These are phyloP conservation scores for Denticeps clupeoides DNA, from an alignment of 2,797 vertebrate species.

Conservation along the genomic window DNA sequence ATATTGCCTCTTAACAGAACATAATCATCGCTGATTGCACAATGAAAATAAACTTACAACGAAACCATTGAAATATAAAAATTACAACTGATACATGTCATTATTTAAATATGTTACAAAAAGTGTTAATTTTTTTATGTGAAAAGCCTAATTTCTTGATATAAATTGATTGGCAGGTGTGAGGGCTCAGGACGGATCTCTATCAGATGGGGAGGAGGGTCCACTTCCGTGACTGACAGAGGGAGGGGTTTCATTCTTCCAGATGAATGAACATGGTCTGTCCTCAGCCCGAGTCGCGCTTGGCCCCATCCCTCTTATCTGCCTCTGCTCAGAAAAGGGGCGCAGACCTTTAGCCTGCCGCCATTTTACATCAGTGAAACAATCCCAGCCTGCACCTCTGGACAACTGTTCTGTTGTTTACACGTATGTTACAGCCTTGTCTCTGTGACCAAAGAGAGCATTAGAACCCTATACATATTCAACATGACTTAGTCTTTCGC, in stretches of 20 bases:
- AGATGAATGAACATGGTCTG: conserved; percentile 35
- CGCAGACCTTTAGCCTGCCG: neutral
- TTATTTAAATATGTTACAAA: neutral
- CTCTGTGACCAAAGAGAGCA: neutral
- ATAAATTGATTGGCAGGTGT: conserved; percentile 16
- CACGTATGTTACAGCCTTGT: neutral
- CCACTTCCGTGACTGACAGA: conserved; percentile 21
- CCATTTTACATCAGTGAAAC: conserved; percentile 3
- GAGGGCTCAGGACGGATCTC: conserved; percentile 13
- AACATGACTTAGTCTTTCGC: too few relatives aligned
- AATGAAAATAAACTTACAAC: too few relatives aligned
- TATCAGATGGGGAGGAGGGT: conserved; percentile 26
- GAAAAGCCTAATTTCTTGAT: neutral
- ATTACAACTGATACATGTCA: too few relatives aligned
- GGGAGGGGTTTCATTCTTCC: conserved; percentile 25
- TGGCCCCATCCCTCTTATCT: neutral
- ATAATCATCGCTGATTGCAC: too few relatives aligned
- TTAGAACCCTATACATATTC: neutral
- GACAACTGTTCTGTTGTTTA: neutral
- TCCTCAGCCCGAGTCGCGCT: conserved; percentile 13
- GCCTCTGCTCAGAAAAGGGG: neutral
- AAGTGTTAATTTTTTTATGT: conserved; percentile 2
- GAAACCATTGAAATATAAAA: too few relatives aligned
- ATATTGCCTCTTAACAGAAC: too few relatives aligned
- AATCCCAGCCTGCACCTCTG: neutral